Conservation (phyloP, 2,797 vertebrate species). For the Pseudocheirus occidentalis region DNA sequence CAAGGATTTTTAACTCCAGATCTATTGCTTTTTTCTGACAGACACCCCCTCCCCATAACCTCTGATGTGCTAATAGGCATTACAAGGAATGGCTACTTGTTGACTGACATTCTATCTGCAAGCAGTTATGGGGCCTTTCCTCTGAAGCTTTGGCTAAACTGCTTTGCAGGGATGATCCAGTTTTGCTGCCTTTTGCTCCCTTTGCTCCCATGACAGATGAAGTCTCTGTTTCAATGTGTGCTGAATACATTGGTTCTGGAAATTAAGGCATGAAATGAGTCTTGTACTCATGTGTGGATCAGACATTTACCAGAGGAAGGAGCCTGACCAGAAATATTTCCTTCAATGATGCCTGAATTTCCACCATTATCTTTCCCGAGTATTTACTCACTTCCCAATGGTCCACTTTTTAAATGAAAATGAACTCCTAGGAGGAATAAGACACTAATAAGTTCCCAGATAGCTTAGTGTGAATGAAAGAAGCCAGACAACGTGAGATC, state of each 20-base stretch:
- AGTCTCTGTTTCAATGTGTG: background rate
- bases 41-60: fast-evolving
- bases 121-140: background rate
- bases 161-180: background rate
- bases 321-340: background rate
- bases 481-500: background rate
- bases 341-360: background rate
- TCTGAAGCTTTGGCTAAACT: background rate
- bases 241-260: background rate
- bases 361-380: background rate
- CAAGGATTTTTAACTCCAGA: background rate
- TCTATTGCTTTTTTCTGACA: background rate
- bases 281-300: background rate
- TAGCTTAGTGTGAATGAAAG: background rate
- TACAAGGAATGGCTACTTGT: background rate
- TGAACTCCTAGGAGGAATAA: background rate
- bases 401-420: background rate
- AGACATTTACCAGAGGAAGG: background rate
- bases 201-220: background rate
- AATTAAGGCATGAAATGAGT: background rate
- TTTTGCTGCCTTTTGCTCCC: background rate
- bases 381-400: background rate
- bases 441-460: background rate
- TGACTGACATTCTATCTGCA: background rate
- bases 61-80: background rate